A percentile compares a stretch with the other conserved stretches of the same genome.
phyloP scores from a whole-genome alignment of 2,113 vertebrate species.

The Collichthys lucidus region DNA sequence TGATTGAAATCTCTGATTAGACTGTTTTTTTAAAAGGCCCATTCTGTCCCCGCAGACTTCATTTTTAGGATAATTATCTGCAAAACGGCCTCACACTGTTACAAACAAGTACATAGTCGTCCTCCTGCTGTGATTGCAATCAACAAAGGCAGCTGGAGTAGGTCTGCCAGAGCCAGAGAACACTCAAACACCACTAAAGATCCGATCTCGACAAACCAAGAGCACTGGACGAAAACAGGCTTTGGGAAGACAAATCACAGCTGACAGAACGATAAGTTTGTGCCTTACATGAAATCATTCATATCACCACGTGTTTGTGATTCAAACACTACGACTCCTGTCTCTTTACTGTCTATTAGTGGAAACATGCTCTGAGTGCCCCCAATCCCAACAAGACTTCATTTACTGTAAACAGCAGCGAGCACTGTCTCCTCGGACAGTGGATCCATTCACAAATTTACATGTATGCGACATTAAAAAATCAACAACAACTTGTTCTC shows the following conservation, averaged over 20 bases:
- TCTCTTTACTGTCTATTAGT: not conserved
- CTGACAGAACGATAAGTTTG: not conserved
- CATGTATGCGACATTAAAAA: not conserved
- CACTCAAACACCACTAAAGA: constrained; percentile 10
- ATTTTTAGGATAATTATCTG: not conserved
- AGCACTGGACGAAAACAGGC: not conserved
- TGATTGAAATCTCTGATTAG: constrained; percentile 43
- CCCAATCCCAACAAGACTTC: not conserved
- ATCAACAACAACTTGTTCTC: too few species aligned
- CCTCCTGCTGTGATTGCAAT: constrained; percentile 17
- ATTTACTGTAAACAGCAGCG: constrained; percentile 12
- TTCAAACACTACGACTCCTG: not conserved
- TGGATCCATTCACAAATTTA: not conserved
- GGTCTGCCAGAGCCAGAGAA: constrained; percentile 10
- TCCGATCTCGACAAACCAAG: constrained; percentile 29
- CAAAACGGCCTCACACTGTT: not conserved
- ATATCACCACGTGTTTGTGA: constrained; percentile 7
- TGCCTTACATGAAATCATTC: constrained; percentile 8
- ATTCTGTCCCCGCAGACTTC: not conserved
- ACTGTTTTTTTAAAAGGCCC: constrained; percentile 1
- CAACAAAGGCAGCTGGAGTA: constrained; percentile 27
- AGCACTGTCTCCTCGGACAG: not conserved
- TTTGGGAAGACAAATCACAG: constrained; percentile 29
- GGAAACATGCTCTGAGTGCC: not conserved
- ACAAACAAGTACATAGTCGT: not conserved